phyloP scores from a whole-genome alignment of 1,140 invertebrate species.

The Euwallacea fornicatus region DNA sequence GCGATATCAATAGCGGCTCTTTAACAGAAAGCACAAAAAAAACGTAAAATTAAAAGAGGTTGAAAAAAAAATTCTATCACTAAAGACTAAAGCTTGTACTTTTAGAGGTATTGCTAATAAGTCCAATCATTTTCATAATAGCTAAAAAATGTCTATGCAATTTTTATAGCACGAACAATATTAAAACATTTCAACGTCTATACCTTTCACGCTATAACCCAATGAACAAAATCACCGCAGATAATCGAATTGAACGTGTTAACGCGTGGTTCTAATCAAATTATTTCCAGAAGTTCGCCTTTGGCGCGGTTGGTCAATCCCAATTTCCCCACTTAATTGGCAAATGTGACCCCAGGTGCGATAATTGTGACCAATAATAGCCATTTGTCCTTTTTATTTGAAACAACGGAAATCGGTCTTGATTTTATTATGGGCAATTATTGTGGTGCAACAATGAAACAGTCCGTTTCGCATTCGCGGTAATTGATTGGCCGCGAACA shows the following conservation, averaged over 20 bases:
- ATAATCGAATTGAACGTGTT: constrained; percentile 12
- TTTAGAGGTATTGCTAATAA: too few relatives aligned
- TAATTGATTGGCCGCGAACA: constrained; percentile 15
- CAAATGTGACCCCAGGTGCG: constrained; percentile 1
- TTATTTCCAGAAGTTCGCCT: neutral
- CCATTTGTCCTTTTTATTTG: neutral
- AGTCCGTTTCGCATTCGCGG: neutral
- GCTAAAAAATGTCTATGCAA: too few relatives aligned
- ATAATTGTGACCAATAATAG: neutral
- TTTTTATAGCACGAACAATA: too few relatives aligned
- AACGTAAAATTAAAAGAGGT: too few relatives aligned
- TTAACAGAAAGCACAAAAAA: too few relatives aligned
- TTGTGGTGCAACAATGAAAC: constrained; percentile 19
- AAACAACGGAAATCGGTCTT: neutral
- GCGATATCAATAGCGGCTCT: too few relatives aligned
- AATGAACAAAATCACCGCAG: constrained; percentile 5
- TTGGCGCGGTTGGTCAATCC: neutral
- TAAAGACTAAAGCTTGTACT: too few relatives aligned
- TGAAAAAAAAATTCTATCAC: too few relatives aligned
- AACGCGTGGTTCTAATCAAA: constrained; percentile 10
- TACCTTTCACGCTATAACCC: neutral
- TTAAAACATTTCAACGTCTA: neutral
- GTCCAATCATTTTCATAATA: too few relatives aligned
- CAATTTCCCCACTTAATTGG: constrained; percentile 10
- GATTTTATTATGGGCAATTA: constrained; percentile 5